Evolutionary conservation across 2,797 vertebrate species (phyloP).

Genomic region (Hapalemur alaotrensis): DNA sequence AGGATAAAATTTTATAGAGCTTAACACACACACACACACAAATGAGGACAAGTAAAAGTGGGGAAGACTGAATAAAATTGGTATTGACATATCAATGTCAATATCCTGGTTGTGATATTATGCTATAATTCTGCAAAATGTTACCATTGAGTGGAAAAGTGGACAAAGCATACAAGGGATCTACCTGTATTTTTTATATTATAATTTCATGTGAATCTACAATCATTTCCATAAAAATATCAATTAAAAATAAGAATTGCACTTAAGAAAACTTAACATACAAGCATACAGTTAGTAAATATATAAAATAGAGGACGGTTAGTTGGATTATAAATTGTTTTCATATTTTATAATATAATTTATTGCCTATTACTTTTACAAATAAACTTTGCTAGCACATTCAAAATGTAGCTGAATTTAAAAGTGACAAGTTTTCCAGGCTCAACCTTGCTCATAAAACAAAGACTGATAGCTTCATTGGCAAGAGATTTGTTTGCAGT

Average conservation of each 20-base stretch:
- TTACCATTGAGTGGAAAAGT: not conserved
- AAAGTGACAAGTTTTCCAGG: not conserved
- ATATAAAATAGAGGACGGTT: not conserved
- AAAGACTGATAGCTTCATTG: not conserved
- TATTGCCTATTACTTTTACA: not conserved
- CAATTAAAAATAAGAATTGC: not conserved
- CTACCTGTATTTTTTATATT: not conserved
- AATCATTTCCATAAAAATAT: conserved; percentile 8
- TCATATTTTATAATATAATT: conserved; percentile 25
- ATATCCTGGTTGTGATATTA: not conserved
- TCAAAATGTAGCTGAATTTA: conserved; percentile 23
- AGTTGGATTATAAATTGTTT: not conserved
- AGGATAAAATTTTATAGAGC: not conserved
- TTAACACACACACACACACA: not conserved
- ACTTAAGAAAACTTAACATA: not conserved
- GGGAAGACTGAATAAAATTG: not conserved
- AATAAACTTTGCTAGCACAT: not conserved
- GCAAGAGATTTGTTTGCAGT: not conserved
- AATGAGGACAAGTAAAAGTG: not conserved
- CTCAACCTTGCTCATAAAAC: not conserved
- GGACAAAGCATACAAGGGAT: not conserved
- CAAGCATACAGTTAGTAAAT: not conserved
- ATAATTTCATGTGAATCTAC: not conserved
- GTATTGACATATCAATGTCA: not conserved
- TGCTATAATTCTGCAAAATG: not conserved